Conservation (phyloP, 2,888 invertebrate genomes). For the Rhodophaea formosa region DNA sequence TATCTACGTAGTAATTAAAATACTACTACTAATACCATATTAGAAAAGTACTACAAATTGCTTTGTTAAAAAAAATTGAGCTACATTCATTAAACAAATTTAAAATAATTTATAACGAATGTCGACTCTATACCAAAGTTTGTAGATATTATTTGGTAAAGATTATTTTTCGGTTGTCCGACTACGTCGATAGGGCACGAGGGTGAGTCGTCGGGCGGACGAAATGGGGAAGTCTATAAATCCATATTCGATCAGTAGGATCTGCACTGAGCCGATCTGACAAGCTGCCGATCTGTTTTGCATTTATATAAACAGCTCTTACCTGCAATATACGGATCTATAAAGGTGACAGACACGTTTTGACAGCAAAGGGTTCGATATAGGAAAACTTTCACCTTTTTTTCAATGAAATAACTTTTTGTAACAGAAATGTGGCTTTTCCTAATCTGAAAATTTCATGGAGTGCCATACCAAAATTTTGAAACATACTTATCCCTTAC, state of each 20-base stretch:
- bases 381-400: neutral
- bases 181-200: conserved; percentile 61
- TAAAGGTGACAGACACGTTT: conserved; percentile 44
- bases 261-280: conserved; percentile 77
- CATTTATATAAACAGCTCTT: conserved; percentile 80
- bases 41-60: too few relatives aligned
- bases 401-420: neutral
- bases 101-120: neutral
- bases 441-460: too few relatives aligned
- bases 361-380: conserved; percentile 23
- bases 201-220: conserved; percentile 61
- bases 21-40: too few relatives aligned
- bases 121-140: neutral
- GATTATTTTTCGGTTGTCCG: conserved; percentile 77
- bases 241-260: conserved; percentile 79
- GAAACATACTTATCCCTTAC: too few relatives aligned
- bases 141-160: conserved; percentile 36
- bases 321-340: conserved; percentile 65
- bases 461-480: too few relatives aligned
- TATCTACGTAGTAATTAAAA: too few relatives aligned
- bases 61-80: too few relatives aligned
- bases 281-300: conserved; percentile 80
- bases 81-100: too few relatives aligned
- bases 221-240: conserved; percentile 71
- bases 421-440: too few relatives aligned